Percentiles rank a stretch among this genome's conserved stretches.
Evolutionary conservation across 2,113 vertebrate genomes (phyloP).

Genomic region (Strix aluco): DNA sequence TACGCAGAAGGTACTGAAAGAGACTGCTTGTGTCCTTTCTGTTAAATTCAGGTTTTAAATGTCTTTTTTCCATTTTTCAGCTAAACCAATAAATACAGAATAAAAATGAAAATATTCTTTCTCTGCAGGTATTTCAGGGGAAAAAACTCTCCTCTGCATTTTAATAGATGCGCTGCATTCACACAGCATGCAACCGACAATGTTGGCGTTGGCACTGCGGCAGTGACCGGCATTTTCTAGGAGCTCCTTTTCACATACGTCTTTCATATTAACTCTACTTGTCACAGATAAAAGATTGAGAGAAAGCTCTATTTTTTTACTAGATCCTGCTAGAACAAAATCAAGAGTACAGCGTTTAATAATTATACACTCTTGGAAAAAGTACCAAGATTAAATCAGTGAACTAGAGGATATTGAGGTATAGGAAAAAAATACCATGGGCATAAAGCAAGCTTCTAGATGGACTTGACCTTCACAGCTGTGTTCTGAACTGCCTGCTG

Average conservation of each 20-base stretch:
- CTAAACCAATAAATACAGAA: neutral
- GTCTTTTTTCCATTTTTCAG: neutral
- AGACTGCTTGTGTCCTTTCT: rapidly evolving
- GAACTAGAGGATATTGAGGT: neutral
- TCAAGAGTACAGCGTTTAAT: neutral
- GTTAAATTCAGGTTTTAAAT: neutral
- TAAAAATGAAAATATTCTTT: neutral
- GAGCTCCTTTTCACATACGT: neutral
- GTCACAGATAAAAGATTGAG: neutral
- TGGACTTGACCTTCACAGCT: neutral
- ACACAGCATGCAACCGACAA: neutral
- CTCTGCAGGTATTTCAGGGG: neutral
- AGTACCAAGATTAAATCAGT: neutral
- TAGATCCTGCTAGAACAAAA: neutral
- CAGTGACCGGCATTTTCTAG: neutral
- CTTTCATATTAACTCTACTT: neutral
- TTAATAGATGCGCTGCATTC: neutral
- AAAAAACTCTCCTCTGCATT: neutral
- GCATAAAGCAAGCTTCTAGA: neutral
- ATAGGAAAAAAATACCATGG: neutral
- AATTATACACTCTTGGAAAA: neutral
- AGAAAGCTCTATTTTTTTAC: neutral
- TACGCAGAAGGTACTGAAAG: neutral
- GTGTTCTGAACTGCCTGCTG: neutral
- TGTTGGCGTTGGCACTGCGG: rapidly evolving